Percentiles rank a stretch among this genome's conserved stretches.
These are phyloP conservation scores for Esperia sulphurella DNA, from an alignment of 2,888 invertebrate genomes.

Conservation along the genomic window DNA sequence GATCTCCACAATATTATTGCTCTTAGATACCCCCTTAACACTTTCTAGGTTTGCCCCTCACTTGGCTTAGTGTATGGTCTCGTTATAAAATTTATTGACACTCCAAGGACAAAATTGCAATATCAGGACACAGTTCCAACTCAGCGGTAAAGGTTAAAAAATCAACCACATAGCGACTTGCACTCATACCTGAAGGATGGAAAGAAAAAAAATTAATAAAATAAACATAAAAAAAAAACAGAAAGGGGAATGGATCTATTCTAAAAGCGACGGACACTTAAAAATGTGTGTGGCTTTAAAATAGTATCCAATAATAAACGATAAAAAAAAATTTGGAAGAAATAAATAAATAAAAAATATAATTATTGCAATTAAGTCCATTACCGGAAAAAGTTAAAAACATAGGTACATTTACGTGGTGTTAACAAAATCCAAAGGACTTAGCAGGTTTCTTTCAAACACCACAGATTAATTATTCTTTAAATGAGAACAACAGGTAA, in stretches of 20 bases:
- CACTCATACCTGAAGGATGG: conserved; percentile 70
- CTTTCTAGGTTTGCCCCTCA: no score
- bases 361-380: conserved; percentile 21
- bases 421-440: no score
- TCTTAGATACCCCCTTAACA: no score
- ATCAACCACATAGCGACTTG: conserved; percentile 73
- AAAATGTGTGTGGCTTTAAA: no score
- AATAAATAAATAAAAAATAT: conserved; percentile 15
- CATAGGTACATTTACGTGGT: not conserved
- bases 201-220: conserved; percentile 33
- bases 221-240: conserved; percentile 21
- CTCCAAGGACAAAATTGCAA: conserved; percentile 48
- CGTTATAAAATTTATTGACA: no score
- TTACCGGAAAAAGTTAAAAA: not conserved
- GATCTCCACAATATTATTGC: no score
- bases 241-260: conserved; percentile 15
- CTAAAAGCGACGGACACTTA: no score
- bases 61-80: no score
- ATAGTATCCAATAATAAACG: conserved; percentile 11
- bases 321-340: conserved; percentile 20
- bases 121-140: conserved; percentile 39
- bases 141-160: conserved; percentile 28
- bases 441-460: no score
- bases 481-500: no score
- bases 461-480: no score